Base-by-base conservation (phyloP, 2,797 vertebrate species). In the Furcifer pardalis region DNA sequence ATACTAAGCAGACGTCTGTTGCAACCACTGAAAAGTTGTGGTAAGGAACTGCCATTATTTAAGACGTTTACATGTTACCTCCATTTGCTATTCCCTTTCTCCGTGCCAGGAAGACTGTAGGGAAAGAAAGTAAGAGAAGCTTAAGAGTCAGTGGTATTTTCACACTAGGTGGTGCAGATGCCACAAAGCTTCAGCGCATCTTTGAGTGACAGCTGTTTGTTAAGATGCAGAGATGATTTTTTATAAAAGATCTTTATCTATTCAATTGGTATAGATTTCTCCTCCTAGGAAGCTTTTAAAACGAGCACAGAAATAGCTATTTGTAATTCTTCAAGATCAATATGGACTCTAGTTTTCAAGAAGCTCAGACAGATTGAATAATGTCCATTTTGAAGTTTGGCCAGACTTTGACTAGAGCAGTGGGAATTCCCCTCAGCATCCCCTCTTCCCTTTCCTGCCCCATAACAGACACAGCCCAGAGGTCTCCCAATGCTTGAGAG, bases 1-100 rank as follows among this genome's bases (percentile, higher is more conserved):
- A 65, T 32, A 35, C n/a, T 84, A 35, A 40, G 52, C 27, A 79
- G 27, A 7, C 73, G 17, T 82, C 37, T 88, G 68, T 77, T 81
- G 62, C 35, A n/a, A 30, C 15, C 21, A 44, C 25, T 69, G 23
- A 27, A 69, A 9, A 56, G n/a, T 49, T 52, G 12, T 37, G 27
- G 13, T 17, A 44, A 27, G 63, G 60, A 79, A 21, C 35, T 71
- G 77, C 69, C 46, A 15, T 49, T n/a, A 13, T 19, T 68, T 10
- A 71, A 32, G 60, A 5, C 71, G 4, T 13, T 15, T 23, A 71
- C 27, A 86, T 27, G 13, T 75, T 80, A 49, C n/a, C 42, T 74
- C 77, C 68, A 1, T 0, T 86, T 78, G 37, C 46, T 74, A 59
- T 86, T 21, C 15, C 60, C 73, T 83, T 44, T 66, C 69, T 74